phyloP scores from a whole-genome alignment of 2,797 vertebrate genomes.

The Acipenser ruthenus region DNA sequence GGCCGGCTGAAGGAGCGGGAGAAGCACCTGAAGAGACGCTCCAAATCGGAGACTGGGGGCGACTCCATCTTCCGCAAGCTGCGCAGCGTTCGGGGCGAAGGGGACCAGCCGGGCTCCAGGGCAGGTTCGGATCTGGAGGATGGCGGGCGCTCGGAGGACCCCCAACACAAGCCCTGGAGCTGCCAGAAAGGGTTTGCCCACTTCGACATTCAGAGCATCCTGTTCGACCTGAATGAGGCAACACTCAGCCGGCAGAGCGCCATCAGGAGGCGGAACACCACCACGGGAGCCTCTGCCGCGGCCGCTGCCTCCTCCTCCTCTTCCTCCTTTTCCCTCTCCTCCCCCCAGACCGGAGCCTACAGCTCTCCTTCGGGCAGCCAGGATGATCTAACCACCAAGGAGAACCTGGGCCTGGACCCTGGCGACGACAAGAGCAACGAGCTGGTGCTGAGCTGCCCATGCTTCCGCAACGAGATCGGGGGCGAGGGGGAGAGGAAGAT shows the following conservation, averaged over 20 bases:
- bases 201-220: constrained; percentile 89
- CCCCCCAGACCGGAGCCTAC: constrained; percentile 73
- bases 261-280: constrained; percentile 79
- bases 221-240: constrained; percentile 89
- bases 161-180: constrained; percentile 69
- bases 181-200: constrained; percentile 90
- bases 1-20: constrained; percentile 84
- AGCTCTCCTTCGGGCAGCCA: constrained; percentile 91
- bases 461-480: constrained; percentile 92
- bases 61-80: constrained; percentile 95
- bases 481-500: constrained; percentile 77
- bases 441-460: constrained; percentile 86
- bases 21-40: constrained; percentile 87
- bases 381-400: constrained; percentile 85
- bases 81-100: constrained; percentile 79
- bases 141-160: constrained; percentile 69
- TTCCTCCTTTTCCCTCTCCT: constrained; percentile 81
- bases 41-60: constrained; percentile 90
- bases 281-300: constrained; percentile 85
- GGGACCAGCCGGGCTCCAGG: constrained; percentile 58
- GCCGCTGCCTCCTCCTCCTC: constrained; percentile 84
- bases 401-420: constrained; percentile 79
- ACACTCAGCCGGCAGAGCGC: constrained; percentile 78
- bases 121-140: constrained; percentile 78
- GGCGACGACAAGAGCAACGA: constrained; percentile 87